These are phyloP conservation scores for Poecile montanus DNA, from an alignment of 2,797 vertebrate species.

Conservation along the genomic window DNA sequence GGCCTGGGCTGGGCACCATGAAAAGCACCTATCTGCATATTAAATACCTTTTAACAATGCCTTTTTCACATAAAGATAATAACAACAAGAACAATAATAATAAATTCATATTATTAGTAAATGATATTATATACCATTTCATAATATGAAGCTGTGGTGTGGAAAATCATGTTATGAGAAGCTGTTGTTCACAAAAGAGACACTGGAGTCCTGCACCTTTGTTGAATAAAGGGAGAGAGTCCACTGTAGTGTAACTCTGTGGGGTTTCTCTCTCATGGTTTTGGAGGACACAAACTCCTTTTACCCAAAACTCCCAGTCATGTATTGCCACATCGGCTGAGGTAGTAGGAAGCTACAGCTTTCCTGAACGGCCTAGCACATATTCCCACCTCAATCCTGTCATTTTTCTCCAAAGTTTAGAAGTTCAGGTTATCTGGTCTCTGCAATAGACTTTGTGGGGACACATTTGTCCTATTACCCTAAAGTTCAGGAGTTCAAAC, in stretches of 20 bases:
- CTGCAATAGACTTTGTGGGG: background rate
- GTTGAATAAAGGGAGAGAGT: background rate
- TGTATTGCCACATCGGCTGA: background rate
- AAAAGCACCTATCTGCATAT: accelerated
- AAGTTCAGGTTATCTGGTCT: background rate
- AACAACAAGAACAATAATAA: too few relatives aligned
- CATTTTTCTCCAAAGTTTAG: too few relatives aligned
- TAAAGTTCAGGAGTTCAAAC: background rate
- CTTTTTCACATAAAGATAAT: background rate
- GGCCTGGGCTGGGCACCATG: accelerated
- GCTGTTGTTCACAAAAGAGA: background rate
- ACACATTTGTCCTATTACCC: background rate
- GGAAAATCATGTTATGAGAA: background rate
- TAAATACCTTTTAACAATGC: background rate
- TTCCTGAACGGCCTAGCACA: accelerated
- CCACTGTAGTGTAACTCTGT: accelerated
- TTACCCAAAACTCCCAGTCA: accelerated
- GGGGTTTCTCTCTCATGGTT: background rate
- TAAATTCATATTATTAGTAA: too few relatives aligned
- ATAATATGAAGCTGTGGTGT: background rate
- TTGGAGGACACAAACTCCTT: accelerated
- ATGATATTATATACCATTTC: too few relatives aligned
- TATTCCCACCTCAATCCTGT: accelerated
- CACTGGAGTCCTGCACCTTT: background rate
- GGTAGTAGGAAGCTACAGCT: background rate